Conservation (phyloP, 1,140 invertebrate genomes). For the Calliopsis andreniformis region DNA sequence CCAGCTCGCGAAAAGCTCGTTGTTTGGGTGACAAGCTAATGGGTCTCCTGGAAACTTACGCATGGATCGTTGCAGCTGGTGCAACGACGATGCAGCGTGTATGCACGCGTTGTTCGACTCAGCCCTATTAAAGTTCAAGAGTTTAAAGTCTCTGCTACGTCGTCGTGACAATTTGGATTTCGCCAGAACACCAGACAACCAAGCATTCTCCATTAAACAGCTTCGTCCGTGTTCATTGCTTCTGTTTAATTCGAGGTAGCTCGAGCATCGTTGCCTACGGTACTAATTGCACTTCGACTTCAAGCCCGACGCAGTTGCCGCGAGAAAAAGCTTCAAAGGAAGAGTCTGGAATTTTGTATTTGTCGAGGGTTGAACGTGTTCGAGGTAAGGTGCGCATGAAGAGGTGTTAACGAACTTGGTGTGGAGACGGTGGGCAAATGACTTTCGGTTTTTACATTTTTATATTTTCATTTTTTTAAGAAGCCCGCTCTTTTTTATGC, state of each 20-base stretch:
- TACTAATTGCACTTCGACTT: slow-evolving; percentile 1
- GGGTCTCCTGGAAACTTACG: not conserved
- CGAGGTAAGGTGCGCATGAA: too few species aligned
- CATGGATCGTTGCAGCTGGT: not conserved
- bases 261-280: too few species aligned
- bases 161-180: slow-evolving; percentile 7
- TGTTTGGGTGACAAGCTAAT: not conserved
- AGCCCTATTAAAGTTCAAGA: slow-evolving; percentile 12
- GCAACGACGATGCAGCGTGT: not conserved
- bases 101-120: not conserved
- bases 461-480: too few species aligned
- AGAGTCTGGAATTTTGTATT: too few species aligned
- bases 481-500: too few species aligned
- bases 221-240: not conserved
- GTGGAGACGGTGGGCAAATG: too few species aligned
- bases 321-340: too few species aligned
- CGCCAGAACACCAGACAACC: not conserved
- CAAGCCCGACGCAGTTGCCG: too few species aligned
- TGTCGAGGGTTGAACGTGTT: too few species aligned
- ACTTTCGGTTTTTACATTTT: too few species aligned
- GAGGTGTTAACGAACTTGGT: too few species aligned
- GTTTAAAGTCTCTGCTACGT: not conserved
- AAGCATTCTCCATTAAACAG: not conserved
- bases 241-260: not conserved
- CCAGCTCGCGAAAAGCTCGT: not conserved